Evolutionary conservation across 2,888 invertebrate genomes (phyloP).

Genomic region (Drepana falcataria): DNA sequence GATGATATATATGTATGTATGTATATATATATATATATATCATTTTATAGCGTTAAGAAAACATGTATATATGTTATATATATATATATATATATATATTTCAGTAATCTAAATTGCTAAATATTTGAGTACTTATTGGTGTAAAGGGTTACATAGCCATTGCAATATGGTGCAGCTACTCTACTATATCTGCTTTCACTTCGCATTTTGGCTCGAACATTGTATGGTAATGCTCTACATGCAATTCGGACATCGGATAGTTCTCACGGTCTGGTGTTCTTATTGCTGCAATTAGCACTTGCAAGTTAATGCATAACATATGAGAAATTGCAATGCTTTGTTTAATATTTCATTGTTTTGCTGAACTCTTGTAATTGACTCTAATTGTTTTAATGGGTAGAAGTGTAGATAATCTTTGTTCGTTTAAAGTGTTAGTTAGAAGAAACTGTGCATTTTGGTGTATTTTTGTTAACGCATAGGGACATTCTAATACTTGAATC

Average conservation of each 20-base stretch:
- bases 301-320: slow-evolving; percentile 25
- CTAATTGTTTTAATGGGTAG: slow-evolving; percentile 11
- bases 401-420: slow-evolving; percentile 3
- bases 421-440: not conserved
- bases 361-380: slow-evolving; percentile 16
- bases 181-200: slow-evolving; percentile 43
- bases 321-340: slow-evolving; percentile 26
- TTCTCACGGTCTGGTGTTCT: slow-evolving; percentile 54
- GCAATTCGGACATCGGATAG: slow-evolving; percentile 40
- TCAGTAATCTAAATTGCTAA: slow-evolving; percentile 42
- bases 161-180: slow-evolving; percentile 17
- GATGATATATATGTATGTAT: no score
- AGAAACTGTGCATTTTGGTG: not conserved
- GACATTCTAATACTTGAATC: no score
- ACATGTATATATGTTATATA: not conserved
- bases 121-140: slow-evolving; percentile 40
- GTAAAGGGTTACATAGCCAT: slow-evolving; percentile 28
- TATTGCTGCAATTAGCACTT: slow-evolving; percentile 47
- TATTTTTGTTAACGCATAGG: not conserved
- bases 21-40: no score
- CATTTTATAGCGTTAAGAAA: not conserved
- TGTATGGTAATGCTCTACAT: slow-evolving; percentile 51
- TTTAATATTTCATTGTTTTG: slow-evolving; percentile 27
- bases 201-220: slow-evolving; percentile 44
- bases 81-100: not conserved